These are phyloP conservation scores for Halesus radiatus DNA, from an alignment of 1,140 invertebrate genomes.

Conservation along the genomic window DNA sequence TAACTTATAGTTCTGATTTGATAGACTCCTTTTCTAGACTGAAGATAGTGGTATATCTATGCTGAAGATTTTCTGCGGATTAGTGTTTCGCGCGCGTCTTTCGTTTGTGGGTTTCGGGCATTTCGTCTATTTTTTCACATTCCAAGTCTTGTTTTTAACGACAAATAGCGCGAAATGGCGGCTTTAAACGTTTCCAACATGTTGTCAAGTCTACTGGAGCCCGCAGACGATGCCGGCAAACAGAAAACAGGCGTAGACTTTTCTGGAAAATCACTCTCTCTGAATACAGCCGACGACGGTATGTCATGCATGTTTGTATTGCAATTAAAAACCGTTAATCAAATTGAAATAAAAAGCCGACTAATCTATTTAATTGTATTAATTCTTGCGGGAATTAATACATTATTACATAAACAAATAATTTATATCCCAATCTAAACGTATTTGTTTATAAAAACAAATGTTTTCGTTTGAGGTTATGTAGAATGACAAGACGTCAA, in stretches of 20 bases:
- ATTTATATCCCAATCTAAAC: not conserved
- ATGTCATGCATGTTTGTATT: constrained; percentile 38
- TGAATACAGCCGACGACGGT: constrained; percentile 65
- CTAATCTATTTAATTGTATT: not conserved
- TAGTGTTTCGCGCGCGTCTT: constrained; percentile 8
- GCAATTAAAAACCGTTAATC: not conserved
- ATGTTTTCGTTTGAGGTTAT: constrained; percentile 19
- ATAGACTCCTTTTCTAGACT: no score
- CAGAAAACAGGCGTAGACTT: constrained; percentile 62
- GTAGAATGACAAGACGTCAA: not conserved
- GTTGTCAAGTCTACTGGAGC: not conserved
- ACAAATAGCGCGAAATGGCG: not conserved
- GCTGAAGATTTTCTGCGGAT: no score
- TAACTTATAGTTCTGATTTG: no score
- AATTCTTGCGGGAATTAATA: not conserved
- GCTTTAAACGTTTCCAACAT: not conserved
- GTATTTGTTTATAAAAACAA: not conserved
- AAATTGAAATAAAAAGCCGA: not conserved
- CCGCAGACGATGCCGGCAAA: not conserved
- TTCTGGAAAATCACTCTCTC: constrained; percentile 64
- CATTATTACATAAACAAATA: not conserved
- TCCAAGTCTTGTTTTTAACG: constrained; percentile 38
- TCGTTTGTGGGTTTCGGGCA: not conserved
- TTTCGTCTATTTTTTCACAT: constrained; percentile 5
- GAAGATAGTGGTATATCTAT: no score